These are phyloP conservation scores for Rutpela maculata DNA, from an alignment of 2,888 invertebrate species.

Conservation along the genomic window DNA sequence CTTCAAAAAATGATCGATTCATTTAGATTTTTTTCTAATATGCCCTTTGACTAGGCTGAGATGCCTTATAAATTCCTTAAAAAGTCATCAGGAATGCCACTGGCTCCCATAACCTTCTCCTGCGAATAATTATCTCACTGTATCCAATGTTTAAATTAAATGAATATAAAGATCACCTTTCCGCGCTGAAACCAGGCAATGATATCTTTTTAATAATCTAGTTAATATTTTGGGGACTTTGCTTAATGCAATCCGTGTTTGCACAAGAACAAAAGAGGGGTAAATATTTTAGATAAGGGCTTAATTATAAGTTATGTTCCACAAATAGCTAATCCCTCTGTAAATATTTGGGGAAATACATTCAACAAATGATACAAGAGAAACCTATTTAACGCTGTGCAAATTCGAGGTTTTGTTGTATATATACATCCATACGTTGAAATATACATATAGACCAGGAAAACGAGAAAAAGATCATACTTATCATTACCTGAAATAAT, in stretches of 20 bases:
- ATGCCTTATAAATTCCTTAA: background rate
- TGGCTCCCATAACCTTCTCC: background rate
- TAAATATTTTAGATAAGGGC: conserved; percentile 27
- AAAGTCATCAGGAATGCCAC: background rate
- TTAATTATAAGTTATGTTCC: conserved; percentile 35
- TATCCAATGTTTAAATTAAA: conserved; percentile 6
- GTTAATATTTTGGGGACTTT: background rate
- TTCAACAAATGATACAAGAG: conserved; percentile 18
- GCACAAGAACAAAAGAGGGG: conserved; percentile 23
- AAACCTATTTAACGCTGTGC: conserved; percentile 9
- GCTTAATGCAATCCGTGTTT: conserved; percentile 15
- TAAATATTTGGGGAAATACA: conserved; percentile 32
- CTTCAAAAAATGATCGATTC: too few species aligned
- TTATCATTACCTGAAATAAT: too few species aligned
- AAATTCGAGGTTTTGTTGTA: background rate
- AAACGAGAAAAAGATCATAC: too few species aligned
- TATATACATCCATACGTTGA: too few species aligned
- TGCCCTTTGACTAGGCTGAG: background rate
- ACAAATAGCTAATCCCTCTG: conserved; percentile 11
- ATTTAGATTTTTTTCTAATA: too few species aligned
- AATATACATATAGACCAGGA: too few species aligned
- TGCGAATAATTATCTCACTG: background rate
- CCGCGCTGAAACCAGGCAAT: background rate
- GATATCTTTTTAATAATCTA: conserved; percentile 36
- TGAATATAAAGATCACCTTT: conserved; percentile 6